A percentile compares a stretch with the other conserved stretches of the same genome.
Conservation (phyloP, 2,888 invertebrate species). For the Lithodes maja region DNA sequence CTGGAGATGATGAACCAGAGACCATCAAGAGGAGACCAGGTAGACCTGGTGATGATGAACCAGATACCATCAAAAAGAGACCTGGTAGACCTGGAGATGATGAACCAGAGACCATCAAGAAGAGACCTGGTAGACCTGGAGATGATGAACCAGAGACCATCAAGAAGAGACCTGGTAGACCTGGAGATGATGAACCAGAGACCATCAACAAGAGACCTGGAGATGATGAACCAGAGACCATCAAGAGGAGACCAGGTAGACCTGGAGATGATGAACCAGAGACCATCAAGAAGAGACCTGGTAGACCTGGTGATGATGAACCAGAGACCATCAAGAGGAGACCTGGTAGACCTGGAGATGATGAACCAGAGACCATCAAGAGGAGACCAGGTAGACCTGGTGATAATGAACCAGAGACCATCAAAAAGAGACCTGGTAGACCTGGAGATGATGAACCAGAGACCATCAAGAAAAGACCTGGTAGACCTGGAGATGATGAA, state of each 20-base stretch:
- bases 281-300: background rate
- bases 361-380: conserved; percentile 22
- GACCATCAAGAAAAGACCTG: conserved; percentile 8
- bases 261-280: conserved; percentile 29
- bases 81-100: conserved; percentile 44
- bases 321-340: conserved; percentile 15
- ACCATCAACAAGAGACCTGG: conserved; percentile 19
- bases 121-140: conserved; percentile 31
- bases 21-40: conserved; percentile 24
- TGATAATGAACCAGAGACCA: conserved; percentile 21
- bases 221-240: conserved; percentile 32
- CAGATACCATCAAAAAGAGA: conserved; percentile 27
- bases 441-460: conserved; percentile 19
- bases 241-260: conserved; percentile 35
- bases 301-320: background rate
- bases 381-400: conserved; percentile 22
- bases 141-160: conserved; percentile 39
- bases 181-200: conserved; percentile 35
- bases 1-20: conserved; percentile 38
- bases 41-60: conserved; percentile 38
- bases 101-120: conserved; percentile 34
- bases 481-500: conserved; percentile 8
- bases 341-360: conserved; percentile 6
- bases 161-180: conserved; percentile 15
- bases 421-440: background rate